Evolutionary conservation across 2,797 vertebrate genomes (phyloP).

Genomic region (Ctenochaetus hawaiiensis): DNA sequence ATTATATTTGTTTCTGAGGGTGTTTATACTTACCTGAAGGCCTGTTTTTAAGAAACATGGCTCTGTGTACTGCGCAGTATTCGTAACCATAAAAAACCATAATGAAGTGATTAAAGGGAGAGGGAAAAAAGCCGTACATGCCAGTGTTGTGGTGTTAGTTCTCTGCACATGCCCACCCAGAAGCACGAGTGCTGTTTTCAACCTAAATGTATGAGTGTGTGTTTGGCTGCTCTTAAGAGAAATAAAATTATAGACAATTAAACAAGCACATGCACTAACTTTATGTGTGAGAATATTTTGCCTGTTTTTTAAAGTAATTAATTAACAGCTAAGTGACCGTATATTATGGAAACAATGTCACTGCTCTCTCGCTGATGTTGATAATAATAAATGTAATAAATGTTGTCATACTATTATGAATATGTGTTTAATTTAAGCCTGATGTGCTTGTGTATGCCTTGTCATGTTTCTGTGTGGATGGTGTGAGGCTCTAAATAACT

Average conservation of each 20-base stretch:
- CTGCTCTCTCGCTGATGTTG: neutral
- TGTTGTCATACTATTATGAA: neutral
- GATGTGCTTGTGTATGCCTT: neutral
- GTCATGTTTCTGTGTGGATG: neutral
- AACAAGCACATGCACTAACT: conserved; percentile 32
- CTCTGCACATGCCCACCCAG: conserved; percentile 52
- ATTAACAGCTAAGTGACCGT: conserved; percentile 18
- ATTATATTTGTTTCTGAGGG: conserved; percentile 33
- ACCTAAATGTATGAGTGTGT: conserved; percentile 17
- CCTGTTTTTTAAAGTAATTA: conserved; percentile 25
- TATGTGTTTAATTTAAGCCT: neutral
- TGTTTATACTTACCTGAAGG: conserved; percentile 56
- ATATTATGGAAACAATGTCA: conserved; percentile 17
- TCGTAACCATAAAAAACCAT: conserved; percentile 47
- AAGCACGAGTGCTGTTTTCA: conserved; percentile 33
- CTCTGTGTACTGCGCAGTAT: conserved; percentile 20
- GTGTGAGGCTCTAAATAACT: neutral
- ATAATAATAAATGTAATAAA: too few relatives aligned
- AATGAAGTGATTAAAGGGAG: conserved; percentile 66
- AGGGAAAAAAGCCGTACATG: conserved; percentile 34
- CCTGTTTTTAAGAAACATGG: conserved; percentile 44
- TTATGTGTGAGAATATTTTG: conserved; percentile 21
- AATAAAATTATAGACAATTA: conserved; percentile 34
- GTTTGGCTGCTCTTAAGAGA: conserved; percentile 37
- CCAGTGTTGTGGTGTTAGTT: conserved; percentile 35